Base-by-base conservation (phyloP, 2,888 invertebrate species). In the Margaritifera margaritifera region DNA sequence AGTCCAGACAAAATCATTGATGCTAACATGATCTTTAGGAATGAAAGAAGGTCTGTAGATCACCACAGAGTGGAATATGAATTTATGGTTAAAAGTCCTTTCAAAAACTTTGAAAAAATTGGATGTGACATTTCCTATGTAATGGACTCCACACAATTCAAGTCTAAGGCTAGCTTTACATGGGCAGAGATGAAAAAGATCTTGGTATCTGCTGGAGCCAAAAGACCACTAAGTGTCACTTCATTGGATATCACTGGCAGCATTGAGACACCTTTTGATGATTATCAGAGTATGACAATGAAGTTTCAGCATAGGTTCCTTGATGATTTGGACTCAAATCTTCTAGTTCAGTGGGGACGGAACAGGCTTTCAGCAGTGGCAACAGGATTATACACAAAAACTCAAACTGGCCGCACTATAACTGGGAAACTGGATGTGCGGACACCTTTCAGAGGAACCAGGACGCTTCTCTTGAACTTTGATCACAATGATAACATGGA, bases 31-130 rank as follows among this genome's bases (percentile, higher is more conserved):
- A 74, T 74, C 20, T 77, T 77, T 62, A 61, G 77, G 62, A 66
- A 77, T 69, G 77, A 77, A 31, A 25, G 50, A 22, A 60, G 64
- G 42, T 64, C 72, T 62, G 61, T 31, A 25, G 62, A 52, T 1
- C 55, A 75, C 52, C 58, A 58, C 15, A 60, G 76, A 62, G 73
- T 72, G 19, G 75, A 80, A 64, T 69, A 74, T 20, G 63, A 66
- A 25, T 64, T 79, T 11, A 66, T 64, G 31, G 70, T 84, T 64
- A 60, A 59, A 54, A 82, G 83, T 56, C 82, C 84, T 20, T 78
- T 77, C 62, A 66, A 75, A 67, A 56, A 67, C 27, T 69, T 74
- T 54, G 64, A 76, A 52, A 77, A 80, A 31, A 55, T 79, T 42
- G 70, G 75, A 59, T 64, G 75, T 18, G 69, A 65, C 15, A 67